Evolutionary conservation across 1,140 invertebrate species (phyloP), one percentile per base, ranked within the genome.

Genomic region (Trichoplusia ni): DNA sequence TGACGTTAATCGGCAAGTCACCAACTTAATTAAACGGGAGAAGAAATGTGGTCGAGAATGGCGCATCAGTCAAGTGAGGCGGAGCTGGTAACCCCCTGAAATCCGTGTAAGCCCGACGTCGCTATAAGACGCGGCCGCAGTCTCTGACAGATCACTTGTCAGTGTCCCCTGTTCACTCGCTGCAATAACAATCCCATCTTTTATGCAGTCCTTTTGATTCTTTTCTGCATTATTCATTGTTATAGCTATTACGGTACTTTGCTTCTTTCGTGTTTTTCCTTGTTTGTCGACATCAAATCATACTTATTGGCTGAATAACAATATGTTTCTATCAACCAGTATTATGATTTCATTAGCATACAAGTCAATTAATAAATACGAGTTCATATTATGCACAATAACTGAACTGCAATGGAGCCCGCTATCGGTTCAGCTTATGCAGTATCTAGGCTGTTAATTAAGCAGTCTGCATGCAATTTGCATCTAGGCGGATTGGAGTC

Each of bases 381-480:
- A 7, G 16, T 31, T 25, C 11, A 44, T 49, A 49, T 29, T 13
- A 49, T 29, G 42, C n/a, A 44, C 27, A 58, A 42, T 58, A 40
- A 44, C 27, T 27, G 13, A 44, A 27, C 18, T 13, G 35, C 33
- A 23, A 56, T 56, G 51, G 35, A 8, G 33, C 27, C 29, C 25
- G 19, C 31, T 60, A 67, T 74, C 65, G 62, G 47, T 54, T 42
- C 35, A 29, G 38, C 61, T 73, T 67, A 65, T 69, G 60, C 53
- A 53, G 59, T 68, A 70, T 75, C 69, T 73, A 53, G 62, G 59
- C 63, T 63, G 66, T 69, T 73, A 79, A 79, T 79, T 75, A 81
- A 73, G 75, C 73, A 78, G 73, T 77, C 77, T 71, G 74, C 73
- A 77, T 81, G 65, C 71, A 79, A 84, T 82, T 82, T 77, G 75